These are phyloP conservation scores for Cloeon dipterum DNA, from an alignment of 2,888 invertebrate genomes.

Conservation along the genomic window DNA sequence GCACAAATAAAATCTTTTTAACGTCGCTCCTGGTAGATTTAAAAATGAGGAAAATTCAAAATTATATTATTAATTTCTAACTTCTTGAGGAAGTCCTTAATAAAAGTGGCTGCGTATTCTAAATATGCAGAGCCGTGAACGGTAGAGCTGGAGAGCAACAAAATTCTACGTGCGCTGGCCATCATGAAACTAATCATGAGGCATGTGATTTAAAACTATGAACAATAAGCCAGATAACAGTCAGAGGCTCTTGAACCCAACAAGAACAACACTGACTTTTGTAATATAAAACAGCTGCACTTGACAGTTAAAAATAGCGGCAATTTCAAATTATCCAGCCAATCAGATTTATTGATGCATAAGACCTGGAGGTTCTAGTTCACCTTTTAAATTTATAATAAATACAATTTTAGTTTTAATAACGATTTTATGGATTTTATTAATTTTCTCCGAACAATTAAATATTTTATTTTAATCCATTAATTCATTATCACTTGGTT, in stretches of 20 bases:
- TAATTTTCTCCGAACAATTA: too few relatives aligned
- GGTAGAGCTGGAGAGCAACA: conserved; percentile 40
- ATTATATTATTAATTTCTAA: conserved; percentile 16
- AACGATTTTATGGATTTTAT: too few relatives aligned
- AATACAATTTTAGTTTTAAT: too few relatives aligned
- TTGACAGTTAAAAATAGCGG: not conserved
- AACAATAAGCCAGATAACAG: not conserved
- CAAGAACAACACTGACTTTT: not conserved
- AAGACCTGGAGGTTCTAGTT: too few relatives aligned
- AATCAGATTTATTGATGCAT: too few relatives aligned
- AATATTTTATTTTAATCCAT: too few relatives aligned
- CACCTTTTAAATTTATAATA: too few relatives aligned
- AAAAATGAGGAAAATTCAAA: not conserved
- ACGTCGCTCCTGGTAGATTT: conserved; percentile 29
- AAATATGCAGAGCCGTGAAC: conserved; percentile 39
- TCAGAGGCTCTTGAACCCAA: too few relatives aligned
- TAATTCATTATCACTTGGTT: too few relatives aligned
- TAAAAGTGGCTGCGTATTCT: conserved; percentile 39
- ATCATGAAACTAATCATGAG: not conserved
- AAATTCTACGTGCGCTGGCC: not conserved
- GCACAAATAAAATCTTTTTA: conserved; percentile 41
- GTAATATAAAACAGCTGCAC: not conserved
- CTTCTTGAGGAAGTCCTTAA: conserved; percentile 32
- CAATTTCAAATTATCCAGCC: too few relatives aligned
- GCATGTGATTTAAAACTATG: not conserved